phyloP scores from a whole-genome alignment of 2,797 vertebrate genomes.

The Paedocypris micromegethes region DNA sequence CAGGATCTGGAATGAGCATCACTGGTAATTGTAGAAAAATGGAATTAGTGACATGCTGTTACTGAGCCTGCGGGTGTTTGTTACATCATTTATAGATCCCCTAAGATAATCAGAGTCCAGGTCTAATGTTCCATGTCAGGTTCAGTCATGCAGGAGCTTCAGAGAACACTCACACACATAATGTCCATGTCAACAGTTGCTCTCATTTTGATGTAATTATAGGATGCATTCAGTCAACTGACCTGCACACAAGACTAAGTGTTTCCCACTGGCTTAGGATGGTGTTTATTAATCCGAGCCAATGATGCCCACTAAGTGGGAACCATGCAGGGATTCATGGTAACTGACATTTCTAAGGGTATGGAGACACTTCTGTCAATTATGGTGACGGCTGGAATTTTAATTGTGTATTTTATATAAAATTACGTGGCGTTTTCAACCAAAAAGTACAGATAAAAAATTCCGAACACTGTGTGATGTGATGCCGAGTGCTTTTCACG shows the following conservation, averaged over 20 bases:
- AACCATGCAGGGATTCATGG: slow-evolving; percentile 16
- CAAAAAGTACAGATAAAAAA: background rate
- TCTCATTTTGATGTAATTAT: slow-evolving; percentile 25
- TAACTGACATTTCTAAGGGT: background rate
- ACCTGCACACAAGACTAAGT: slow-evolving; percentile 9
- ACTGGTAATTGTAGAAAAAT: background rate
- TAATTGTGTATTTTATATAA: too few species aligned
- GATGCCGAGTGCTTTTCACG: background rate
- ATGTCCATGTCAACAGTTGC: slow-evolving; percentile 19
- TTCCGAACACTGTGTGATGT: background rate
- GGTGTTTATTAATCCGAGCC: slow-evolving; percentile 35
- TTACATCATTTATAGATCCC: slow-evolving; percentile 17
- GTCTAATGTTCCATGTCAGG: slow-evolving; percentile 23
- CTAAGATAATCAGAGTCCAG: slow-evolving; percentile 4
- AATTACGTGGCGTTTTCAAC: too few species aligned
- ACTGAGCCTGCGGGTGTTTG: slow-evolving; percentile 1
- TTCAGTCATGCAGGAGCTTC: slow-evolving; percentile 17
- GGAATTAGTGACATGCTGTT: slow-evolving; percentile 1
- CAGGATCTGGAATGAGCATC: background rate
- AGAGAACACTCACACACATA: slow-evolving; percentile 16
- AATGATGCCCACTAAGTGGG: slow-evolving; percentile 22
- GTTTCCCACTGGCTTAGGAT: slow-evolving; percentile 15
- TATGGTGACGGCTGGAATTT: too few species aligned
- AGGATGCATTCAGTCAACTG: slow-evolving; percentile 16
- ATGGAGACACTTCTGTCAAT: background rate